Conservation (phyloP, 37 sponge, comb jelly and placozoan genomes). For the Crambe crambe region DNA sequence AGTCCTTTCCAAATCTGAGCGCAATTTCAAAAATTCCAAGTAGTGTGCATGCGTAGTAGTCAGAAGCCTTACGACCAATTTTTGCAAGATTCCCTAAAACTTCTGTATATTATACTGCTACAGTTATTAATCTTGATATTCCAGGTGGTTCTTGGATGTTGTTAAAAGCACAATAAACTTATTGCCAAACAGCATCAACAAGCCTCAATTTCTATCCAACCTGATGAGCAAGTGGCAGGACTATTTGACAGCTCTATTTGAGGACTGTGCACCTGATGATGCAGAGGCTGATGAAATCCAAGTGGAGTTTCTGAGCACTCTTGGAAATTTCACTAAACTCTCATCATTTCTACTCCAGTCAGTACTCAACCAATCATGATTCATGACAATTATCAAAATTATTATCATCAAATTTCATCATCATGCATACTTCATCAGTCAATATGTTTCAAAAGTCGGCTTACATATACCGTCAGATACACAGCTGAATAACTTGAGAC, state of each 20-base stretch:
- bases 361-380: neutral
- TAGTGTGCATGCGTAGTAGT: too few species aligned
- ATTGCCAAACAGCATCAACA: constrained; percentile 13
- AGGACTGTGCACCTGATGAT: constrained; percentile 22
- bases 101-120: too few species aligned
- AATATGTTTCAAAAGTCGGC: too few species aligned
- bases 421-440: too few species aligned
- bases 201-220: constrained; percentile 1
- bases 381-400: neutral
- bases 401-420: neutral
- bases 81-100: too few species aligned
- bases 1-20: too few species aligned
- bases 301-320: neutral
- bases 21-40: too few species aligned
- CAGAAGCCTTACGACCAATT: too few species aligned
- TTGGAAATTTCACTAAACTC: neutral
- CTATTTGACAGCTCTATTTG: constrained; percentile 52
- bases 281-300: constrained; percentile 10
- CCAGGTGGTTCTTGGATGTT: constrained; percentile 35
- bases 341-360: neutral
- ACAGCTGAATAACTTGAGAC: too few species aligned
- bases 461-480: too few species aligned
- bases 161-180: constrained; percentile 5
- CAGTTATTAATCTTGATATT: too few species aligned
- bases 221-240: constrained; percentile 35